Percentiles rank a stretch among this genome's conserved stretches.
phyloP scores from a whole-genome alignment of 1,140 invertebrate genomes.

The Pteromalus puparum region DNA sequence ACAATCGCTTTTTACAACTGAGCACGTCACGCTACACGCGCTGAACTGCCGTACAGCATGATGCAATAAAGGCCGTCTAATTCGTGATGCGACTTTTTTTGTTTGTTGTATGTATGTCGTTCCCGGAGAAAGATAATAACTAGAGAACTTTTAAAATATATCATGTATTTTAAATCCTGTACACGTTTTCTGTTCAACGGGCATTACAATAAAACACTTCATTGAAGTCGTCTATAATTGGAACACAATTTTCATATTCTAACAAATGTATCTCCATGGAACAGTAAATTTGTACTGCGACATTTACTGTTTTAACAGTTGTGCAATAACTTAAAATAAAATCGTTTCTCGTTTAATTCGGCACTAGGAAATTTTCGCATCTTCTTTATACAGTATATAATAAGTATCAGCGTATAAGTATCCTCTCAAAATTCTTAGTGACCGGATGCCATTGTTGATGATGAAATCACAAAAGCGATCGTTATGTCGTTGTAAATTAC shows the following conservation, averaged over 20 bases:
- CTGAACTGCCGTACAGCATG: neutral
- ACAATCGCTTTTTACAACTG: slow-evolving; percentile 25
- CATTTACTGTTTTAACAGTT: slow-evolving; percentile 39
- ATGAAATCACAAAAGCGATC: neutral
- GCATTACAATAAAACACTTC: slow-evolving; percentile 36
- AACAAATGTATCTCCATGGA: slow-evolving; percentile 10
- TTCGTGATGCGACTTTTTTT: slow-evolving; percentile 15
- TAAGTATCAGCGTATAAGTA: neutral
- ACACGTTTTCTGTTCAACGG: slow-evolving; percentile 25
- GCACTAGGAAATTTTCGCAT: slow-evolving; percentile 13
- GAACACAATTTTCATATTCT: slow-evolving; percentile 23
- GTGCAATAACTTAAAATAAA: slow-evolving; percentile 38
- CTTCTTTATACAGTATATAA: neutral
- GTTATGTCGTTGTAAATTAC: neutral
- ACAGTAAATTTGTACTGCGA: slow-evolving; percentile 24
- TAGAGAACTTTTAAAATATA: slow-evolving; percentile 36
- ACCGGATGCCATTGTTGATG: neutral
- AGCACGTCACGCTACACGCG: neutral
- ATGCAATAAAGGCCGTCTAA: slow-evolving; percentile 20
- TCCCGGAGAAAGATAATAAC: neutral
- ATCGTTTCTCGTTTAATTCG: slow-evolving; percentile 2
- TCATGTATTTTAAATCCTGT: slow-evolving; percentile 30
- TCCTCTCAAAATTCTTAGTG: neutral
- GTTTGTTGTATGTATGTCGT: neutral
- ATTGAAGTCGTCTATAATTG: slow-evolving; percentile 27